These are phyloP conservation scores for Hippocampus abdominalis DNA, from an alignment of 2,113 vertebrate species.

Conservation along the genomic window DNA sequence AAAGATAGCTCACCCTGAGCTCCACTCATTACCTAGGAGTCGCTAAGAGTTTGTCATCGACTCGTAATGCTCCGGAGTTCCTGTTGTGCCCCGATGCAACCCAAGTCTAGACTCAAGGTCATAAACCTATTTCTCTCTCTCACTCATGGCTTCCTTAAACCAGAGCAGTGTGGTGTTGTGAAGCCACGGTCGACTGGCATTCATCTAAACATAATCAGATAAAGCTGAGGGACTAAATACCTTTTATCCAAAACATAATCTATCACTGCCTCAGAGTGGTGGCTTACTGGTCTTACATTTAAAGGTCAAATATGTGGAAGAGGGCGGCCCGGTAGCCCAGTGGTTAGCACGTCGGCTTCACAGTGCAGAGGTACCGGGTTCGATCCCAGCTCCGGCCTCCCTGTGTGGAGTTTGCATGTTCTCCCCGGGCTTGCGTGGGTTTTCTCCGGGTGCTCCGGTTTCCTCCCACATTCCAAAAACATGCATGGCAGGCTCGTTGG, in stretches of 20 bases:
- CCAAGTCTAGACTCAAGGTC: neutral
- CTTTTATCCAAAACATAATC: conserved; percentile 60
- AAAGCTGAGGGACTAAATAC: conserved; percentile 44
- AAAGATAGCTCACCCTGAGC: conserved; percentile 43
- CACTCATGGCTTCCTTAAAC: conserved; percentile 32
- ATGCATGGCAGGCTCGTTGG: no score
- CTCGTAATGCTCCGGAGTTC: conserved; percentile 52
- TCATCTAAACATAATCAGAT: conserved; percentile 60
- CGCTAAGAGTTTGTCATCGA: conserved; percentile 49
- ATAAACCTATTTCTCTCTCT: conserved; percentile 15
- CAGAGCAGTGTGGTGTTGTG: conserved; percentile 49
- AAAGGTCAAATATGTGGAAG: neutral
- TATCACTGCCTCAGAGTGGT: conserved; percentile 22
- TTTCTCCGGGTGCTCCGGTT: no score
- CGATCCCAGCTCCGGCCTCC: no score
- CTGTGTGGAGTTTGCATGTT: no score
- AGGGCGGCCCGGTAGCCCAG: no score
- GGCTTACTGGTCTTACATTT: neutral
- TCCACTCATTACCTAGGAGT: conserved; percentile 44
- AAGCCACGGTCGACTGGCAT: conserved; percentile 52
- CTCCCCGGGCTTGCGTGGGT: no score
- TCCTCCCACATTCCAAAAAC: no score
- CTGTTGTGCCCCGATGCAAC: conserved; percentile 36
- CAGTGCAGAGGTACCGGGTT: no score
- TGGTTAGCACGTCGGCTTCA: no score